Conservation (phyloP, 2,888 invertebrate genomes). For the Drosophila helvetica region DNA sequence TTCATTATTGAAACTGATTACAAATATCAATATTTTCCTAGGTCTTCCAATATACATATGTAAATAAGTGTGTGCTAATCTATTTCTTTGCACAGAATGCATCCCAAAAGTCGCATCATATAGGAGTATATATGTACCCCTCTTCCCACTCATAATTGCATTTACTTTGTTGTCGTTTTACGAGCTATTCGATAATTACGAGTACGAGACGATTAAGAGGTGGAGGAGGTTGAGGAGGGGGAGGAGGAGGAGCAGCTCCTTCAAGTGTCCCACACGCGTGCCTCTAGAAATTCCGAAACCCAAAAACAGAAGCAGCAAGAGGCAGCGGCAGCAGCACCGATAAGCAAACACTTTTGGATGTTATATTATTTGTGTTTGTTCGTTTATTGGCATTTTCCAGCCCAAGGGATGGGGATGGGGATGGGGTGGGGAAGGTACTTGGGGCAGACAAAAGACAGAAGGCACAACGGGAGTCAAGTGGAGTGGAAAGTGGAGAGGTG, state of each 20-base stretch:
- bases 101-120: too few relatives aligned
- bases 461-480: constrained; percentile 10
- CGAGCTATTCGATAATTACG: background rate
- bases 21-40: background rate
- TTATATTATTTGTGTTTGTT: background rate
- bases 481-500: constrained; percentile 2
- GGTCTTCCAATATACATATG: background rate
- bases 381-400: constrained; percentile 1
- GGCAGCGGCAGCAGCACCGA: background rate
- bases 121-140: background rate
- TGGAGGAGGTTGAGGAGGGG: background rate
- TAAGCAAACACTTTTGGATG: constrained; percentile 2
- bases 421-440: constrained; percentile 21
- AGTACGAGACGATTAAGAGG: background rate
- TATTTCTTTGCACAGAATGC: background rate
- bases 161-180: background rate
- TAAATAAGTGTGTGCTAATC: too few relatives aligned
- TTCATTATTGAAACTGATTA: background rate
- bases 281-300: background rate
- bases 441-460: constrained; percentile 50
- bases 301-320: background rate
- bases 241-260: background rate
- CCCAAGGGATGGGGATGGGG: background rate
- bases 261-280: background rate
- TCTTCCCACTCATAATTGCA: background rate